Percentiles rank a stretch among this genome's conserved stretches.
Conservation (phyloP, 2,797 vertebrate genomes). For the Petrocephalus schoutedeni region DNA sequence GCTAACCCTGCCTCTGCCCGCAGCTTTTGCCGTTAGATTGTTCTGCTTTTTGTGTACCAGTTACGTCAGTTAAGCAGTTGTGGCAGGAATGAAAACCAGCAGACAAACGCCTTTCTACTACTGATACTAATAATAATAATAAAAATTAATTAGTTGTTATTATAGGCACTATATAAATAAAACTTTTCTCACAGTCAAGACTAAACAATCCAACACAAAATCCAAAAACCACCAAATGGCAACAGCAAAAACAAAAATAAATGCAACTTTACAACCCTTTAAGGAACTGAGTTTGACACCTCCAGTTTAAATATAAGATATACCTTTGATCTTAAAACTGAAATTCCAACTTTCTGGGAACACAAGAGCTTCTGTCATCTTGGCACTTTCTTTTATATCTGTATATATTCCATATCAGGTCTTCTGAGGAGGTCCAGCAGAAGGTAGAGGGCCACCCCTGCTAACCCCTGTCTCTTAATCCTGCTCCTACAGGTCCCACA, state of each 20-base stretch:
- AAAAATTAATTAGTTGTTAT: too few species aligned
- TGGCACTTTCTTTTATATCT: not conserved
- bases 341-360: not conserved
- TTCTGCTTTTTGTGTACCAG: not conserved
- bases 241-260: not conserved
- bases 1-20: not conserved
- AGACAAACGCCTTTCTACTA: not conserved
- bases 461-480: not conserved
- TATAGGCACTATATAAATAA: too few species aligned
- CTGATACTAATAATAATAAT: not conserved
- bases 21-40: not conserved
- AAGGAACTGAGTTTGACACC: not conserved
- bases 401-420: not conserved
- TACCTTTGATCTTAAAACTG: not conserved
- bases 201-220: not conserved
- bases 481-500: conserved; percentile 74
- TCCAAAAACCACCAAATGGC: not conserved
- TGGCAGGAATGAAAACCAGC: not conserved
- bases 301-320: not conserved
- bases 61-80: not conserved
- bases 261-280: not conserved
- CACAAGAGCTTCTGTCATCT: not conserved
- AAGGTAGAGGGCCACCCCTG: not conserved
- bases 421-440: not conserved
- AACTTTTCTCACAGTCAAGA: not conserved